These are phyloP conservation scores for Nothura maculosa DNA, from an alignment of 2,797 vertebrate genomes.

Conservation along the genomic window DNA sequence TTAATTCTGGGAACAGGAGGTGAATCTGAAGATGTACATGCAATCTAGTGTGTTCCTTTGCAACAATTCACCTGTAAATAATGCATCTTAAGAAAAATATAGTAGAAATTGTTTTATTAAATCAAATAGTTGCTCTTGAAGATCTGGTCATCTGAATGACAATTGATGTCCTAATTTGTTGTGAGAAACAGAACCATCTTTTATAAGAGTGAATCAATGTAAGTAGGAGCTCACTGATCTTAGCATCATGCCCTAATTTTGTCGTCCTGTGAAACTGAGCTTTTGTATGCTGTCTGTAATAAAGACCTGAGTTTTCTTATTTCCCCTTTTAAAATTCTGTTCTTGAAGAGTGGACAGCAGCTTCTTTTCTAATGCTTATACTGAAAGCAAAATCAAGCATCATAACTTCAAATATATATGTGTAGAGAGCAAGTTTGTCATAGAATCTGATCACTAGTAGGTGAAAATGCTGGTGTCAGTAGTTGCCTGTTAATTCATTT, in stretches of 20 bases:
- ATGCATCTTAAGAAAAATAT: not conserved
- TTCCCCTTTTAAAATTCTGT: not conserved
- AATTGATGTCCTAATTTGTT: not conserved
- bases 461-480: not conserved
- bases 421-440: not conserved
- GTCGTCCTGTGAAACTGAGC: accelerated
- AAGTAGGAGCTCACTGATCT: not conserved
- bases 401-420: not conserved
- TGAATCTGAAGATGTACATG: not conserved
- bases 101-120: not conserved
- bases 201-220: not conserved
- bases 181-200: not conserved
- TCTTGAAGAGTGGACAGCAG: not conserved
- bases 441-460: not conserved
- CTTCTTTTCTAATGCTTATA: not conserved
- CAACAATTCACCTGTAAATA: not conserved
- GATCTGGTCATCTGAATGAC: not conserved
- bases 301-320: not conserved
- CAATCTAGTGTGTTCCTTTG: not conserved
- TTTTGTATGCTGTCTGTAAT: not conserved
- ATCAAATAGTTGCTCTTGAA: not conserved
- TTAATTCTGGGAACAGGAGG: not conserved
- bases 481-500: not conserved
- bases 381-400: not conserved
- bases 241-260: not conserved